These are phyloP conservation scores for Hypotaenidia okinawae DNA, from an alignment of 2,797 vertebrate species.

Conservation along the genomic window DNA sequence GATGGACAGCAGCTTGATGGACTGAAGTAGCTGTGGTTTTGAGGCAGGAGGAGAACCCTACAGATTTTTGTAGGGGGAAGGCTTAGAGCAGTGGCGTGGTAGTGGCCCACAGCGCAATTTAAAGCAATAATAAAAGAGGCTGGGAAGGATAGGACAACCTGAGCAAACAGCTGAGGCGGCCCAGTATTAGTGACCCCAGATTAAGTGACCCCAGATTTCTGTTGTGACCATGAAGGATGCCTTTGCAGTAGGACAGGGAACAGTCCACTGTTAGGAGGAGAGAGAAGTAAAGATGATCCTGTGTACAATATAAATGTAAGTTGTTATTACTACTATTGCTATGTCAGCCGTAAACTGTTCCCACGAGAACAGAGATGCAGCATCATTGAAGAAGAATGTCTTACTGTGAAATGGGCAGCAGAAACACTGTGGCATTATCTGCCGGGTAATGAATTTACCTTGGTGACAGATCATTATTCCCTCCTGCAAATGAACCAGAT, in stretches of 20 bases:
- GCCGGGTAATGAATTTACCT: constrained; percentile 73
- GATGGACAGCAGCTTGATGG: not conserved
- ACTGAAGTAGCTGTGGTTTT: not conserved
- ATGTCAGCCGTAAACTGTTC: constrained; percentile 70
- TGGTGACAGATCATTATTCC: constrained; percentile 72
- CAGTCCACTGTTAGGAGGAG: constrained; percentile 45
- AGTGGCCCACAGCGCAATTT: not conserved
- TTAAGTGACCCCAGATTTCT: not conserved
- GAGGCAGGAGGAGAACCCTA: not conserved
- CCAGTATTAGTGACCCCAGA: not conserved
- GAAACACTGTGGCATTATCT: constrained; percentile 66
- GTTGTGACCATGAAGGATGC: constrained; percentile 4
- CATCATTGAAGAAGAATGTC: constrained; percentile 46
- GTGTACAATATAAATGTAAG: constrained; percentile 69
- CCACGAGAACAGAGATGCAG: constrained; percentile 63
- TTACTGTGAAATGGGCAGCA: constrained; percentile 67
- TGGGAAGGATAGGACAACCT: not conserved
- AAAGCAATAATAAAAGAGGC: not conserved
- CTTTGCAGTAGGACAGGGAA: constrained; percentile 40
- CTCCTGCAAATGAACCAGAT: constrained; percentile 60
- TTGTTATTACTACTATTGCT: constrained; percentile 71
- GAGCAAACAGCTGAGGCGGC: not conserved
- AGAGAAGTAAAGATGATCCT: constrained; percentile 63
- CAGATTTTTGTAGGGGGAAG: not conserved
- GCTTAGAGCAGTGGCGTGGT: not conserved